These are phyloP conservation scores for Phorcus lineatus DNA, from an alignment of 2,888 invertebrate genomes.

Conservation along the genomic window DNA sequence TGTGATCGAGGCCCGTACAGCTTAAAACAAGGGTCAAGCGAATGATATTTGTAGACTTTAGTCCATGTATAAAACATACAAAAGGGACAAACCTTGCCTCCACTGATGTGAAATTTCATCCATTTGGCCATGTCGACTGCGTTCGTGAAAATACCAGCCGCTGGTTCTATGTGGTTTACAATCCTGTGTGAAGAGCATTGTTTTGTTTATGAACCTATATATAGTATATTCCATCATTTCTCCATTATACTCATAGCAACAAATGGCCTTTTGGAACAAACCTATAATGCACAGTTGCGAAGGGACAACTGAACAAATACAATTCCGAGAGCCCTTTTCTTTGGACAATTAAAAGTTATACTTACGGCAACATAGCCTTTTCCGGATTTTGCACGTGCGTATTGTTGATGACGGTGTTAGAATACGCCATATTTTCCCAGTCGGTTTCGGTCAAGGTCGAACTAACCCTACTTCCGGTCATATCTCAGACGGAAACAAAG, in stretches of 20 bases:
- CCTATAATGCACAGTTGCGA: too few relatives aligned
- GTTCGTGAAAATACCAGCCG: slow-evolving; percentile 22
- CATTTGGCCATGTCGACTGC: slow-evolving; percentile 29
- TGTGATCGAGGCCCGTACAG: too few relatives aligned
- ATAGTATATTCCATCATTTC: too few relatives aligned
- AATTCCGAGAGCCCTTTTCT: too few relatives aligned
- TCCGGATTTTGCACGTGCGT: not conserved
- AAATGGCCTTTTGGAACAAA: too few relatives aligned
- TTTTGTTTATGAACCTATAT: too few relatives aligned
- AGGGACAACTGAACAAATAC: too few relatives aligned
- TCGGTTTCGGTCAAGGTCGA: slow-evolving; percentile 22
- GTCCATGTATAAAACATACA: too few relatives aligned
- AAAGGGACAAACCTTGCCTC: slow-evolving; percentile 17
- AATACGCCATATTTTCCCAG: slow-evolving; percentile 24
- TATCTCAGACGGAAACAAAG: not conserved
- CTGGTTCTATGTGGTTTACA: slow-evolving; percentile 4
- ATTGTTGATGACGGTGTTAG: slow-evolving; percentile 13
- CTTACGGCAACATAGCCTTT: not conserved
- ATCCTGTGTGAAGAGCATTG: not conserved
- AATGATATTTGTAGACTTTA: too few relatives aligned
- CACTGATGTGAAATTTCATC: slow-evolving; percentile 22
- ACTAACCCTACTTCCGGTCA: slow-evolving; percentile 16
- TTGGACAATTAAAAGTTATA: too few relatives aligned
- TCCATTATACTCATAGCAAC: too few relatives aligned
- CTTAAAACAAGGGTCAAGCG: too few relatives aligned